Evolutionary conservation across 64 coral and sea anemone species (phyloP), one percentile per base, ranked within the genome.

Genomic region (Porites australiensis): DNA sequence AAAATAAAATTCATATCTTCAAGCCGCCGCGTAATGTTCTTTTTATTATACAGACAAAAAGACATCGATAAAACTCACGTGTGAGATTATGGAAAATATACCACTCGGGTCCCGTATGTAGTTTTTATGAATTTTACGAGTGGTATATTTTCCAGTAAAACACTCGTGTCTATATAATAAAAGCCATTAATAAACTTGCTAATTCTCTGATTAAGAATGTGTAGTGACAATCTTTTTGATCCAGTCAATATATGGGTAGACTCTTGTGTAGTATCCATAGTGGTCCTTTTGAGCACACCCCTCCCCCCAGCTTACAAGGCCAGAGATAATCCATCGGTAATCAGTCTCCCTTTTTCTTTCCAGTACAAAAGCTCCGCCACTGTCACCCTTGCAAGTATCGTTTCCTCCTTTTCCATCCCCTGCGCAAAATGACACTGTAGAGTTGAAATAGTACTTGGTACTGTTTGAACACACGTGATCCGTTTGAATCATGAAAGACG

Each of bases 321-420:
- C 88, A 71, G 75, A n/a, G 15, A 22, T 47, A 23, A 90, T 55
- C 88, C 88, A 94, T 21, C 48, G 54, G 21, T 70, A 74, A 6
- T 14, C 50, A n/a, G 62, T 37, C 4, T 52, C 47, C 1, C 72
- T 58, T 27, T 3, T 65, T 8, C 37, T 45, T 15, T 89, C 46
- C 14, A 79, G 80, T 13, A 96, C 86, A 77, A 96, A 96, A 4
- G 81, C 79, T 18, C 94, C 90, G 7, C 94, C 94, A 1, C 27
- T 59, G 52, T 96, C 94, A 43, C 94, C 90, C 0, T 18, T 0
- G 50, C 94, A 96, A 13, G 79, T 74, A 5, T 71, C 90, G 13
- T 86, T 92, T 37, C 62, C 72, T 18, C 94, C 94, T 58, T 71
- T 50, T 0, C 94, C 90, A 16, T 77, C 86, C 2, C 94, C 94